Conservation (phyloP, 2,797 vertebrate genomes). For the Sebastes vulpes region DNA sequence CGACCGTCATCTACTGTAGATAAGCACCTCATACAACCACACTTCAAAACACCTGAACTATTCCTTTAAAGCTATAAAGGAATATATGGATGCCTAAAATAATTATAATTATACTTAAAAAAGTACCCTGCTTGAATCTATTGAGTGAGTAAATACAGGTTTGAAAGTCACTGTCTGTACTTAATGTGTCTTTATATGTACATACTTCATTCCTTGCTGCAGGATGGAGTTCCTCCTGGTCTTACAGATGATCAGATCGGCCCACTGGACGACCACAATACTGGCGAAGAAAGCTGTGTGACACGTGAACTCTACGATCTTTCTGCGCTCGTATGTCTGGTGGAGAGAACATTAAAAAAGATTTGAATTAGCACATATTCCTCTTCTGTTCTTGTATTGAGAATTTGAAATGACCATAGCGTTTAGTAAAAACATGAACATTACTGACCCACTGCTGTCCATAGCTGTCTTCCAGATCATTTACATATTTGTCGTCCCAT, state of each 20-base stretch:
- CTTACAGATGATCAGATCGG: slow-evolving; percentile 97
- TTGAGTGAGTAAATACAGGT: neutral
- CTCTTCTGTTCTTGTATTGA: neutral
- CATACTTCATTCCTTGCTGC: slow-evolving; percentile 98
- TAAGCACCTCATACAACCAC: too few species aligned
- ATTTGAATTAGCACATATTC: neutral
- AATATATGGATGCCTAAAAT: too few species aligned
- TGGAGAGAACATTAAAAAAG: neutral
- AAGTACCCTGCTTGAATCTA: neutral
- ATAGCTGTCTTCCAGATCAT: slow-evolving; percentile 96
- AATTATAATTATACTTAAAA: too few species aligned
- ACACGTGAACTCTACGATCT: slow-evolving; percentile 96
- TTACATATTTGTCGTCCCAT: slow-evolving; percentile 93
- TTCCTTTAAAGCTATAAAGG: too few species aligned
- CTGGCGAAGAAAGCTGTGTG: slow-evolving; percentile 97
- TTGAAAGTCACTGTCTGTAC: neutral
- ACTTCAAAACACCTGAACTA: too few species aligned
- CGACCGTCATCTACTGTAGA: too few species aligned
- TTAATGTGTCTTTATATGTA: neutral
- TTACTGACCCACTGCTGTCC: slow-evolving; percentile 97
- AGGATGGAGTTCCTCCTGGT: slow-evolving; percentile 97
- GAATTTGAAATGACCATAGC: neutral
- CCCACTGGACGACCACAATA: slow-evolving; percentile 97
- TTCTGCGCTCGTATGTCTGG: slow-evolving; percentile 95
- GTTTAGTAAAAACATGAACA: accelerated